Percentiles rank a stretch among this genome's conserved stretches.
These are phyloP conservation scores for Nemurella pictetii DNA, from an alignment of 2,888 invertebrate species.

Conservation along the genomic window DNA sequence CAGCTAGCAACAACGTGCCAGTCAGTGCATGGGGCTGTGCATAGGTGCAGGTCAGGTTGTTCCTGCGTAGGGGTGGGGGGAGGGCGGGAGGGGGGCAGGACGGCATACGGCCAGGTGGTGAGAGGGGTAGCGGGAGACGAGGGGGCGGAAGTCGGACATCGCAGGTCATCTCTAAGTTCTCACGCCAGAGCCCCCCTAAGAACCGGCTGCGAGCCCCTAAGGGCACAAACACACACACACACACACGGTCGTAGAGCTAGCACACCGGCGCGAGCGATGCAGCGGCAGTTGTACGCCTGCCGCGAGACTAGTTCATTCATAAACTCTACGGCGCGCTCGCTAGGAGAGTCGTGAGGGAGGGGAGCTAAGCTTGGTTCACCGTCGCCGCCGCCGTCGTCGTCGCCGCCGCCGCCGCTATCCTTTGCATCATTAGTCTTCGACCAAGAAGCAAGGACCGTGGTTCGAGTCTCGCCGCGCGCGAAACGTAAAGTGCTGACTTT, in stretches of 20 bases:
- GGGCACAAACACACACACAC: constrained; percentile 5
- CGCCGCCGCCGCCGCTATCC: not conserved
- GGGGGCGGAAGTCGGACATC: constrained; percentile 31
- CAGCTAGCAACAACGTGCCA: not conserved
- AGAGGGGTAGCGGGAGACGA: constrained; percentile 25
- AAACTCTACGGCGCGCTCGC: constrained; percentile 32
- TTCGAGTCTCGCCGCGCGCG: constrained; percentile 9
- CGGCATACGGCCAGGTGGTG: constrained; percentile 26
- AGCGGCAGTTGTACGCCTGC: constrained; percentile 31
- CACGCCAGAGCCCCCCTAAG: constrained; percentile 36
- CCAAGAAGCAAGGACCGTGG: constrained; percentile 14
- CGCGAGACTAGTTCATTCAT: constrained; percentile 43
- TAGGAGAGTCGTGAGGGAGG: constrained; percentile 1
- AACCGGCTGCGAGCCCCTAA: not conserved
- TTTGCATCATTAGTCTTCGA: constrained; percentile 28
- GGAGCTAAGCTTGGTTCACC: constrained; percentile 12
- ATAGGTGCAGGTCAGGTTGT: constrained; percentile 27
- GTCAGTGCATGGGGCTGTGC: not conserved
- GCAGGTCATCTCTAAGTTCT: constrained; percentile 39
- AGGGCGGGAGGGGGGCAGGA: constrained; percentile 20
- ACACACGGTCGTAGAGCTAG: not conserved
- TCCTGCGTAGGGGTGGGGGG: constrained; percentile 5
- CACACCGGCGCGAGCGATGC: constrained; percentile 13
- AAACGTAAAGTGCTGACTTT: not conserved
- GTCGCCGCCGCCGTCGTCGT: not conserved